phyloP scores from a whole-genome alignment of 2,113 vertebrate species.

The Tyrannus savana region DNA sequence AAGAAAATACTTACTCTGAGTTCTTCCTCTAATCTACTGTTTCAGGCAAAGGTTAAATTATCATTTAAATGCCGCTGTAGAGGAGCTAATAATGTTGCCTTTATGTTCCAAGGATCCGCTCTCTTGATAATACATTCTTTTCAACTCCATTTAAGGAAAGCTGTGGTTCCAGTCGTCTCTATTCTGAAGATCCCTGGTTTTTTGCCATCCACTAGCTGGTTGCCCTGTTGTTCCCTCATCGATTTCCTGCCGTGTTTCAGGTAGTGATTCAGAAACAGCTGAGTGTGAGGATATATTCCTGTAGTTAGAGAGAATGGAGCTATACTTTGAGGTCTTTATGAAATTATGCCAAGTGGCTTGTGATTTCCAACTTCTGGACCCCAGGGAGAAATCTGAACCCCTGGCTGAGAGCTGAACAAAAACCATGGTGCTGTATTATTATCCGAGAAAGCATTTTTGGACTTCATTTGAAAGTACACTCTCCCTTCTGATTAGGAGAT shows the following conservation, averaged over 20 bases:
- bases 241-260: slow-evolving; percentile 8
- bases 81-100: slow-evolving; percentile 48
- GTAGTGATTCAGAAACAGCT: slow-evolving; percentile 31
- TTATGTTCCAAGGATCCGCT: slow-evolving; percentile 14
- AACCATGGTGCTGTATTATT: background rate
- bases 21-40: slow-evolving; percentile 21
- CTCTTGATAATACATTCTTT: slow-evolving; percentile 7
- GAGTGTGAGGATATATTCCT: background rate
- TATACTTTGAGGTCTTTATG: background rate
- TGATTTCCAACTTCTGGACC: slow-evolving; percentile 28
- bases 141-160: slow-evolving; percentile 17
- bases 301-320: background rate
- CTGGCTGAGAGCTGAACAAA: slow-evolving; percentile 31
- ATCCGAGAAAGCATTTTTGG: slow-evolving; percentile 52
- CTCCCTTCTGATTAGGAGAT: slow-evolving; percentile 32
- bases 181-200: background rate
- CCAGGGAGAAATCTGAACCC: background rate
- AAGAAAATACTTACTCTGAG: background rate
- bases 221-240: background rate
- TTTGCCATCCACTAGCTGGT: background rate
- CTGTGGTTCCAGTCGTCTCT: background rate
- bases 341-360: slow-evolving; percentile 7
- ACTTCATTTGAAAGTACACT: slow-evolving; percentile 40
- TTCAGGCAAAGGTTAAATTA: slow-evolving; percentile 48
- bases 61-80: slow-evolving; percentile 33